Conservation (phyloP, 2,113 vertebrate species). For the Pipa parva region DNA sequence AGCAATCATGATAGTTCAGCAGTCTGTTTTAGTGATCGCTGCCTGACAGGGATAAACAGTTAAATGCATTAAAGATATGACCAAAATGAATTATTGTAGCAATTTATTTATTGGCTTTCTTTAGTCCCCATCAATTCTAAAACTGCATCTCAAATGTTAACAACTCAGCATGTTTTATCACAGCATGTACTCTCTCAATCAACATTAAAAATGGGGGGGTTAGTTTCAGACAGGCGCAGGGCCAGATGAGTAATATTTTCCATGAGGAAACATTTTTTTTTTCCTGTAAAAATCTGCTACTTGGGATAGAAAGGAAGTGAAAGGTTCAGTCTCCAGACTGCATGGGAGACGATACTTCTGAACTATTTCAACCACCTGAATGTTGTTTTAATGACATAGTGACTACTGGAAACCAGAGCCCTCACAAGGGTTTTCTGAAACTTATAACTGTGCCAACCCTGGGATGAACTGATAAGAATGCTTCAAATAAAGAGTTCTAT, state of each 20-base stretch:
- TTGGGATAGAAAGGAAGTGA: slow-evolving; percentile 45
- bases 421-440: slow-evolving; percentile 52
- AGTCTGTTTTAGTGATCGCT: slow-evolving; percentile 39
- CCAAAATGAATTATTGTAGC: background rate
- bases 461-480: slow-evolving; percentile 56
- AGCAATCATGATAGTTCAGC: slow-evolving; percentile 28
- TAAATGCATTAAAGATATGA: slow-evolving; percentile 33
- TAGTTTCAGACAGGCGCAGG: slow-evolving; percentile 61
- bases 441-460: slow-evolving; percentile 50
- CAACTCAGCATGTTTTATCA: slow-evolving; percentile 72
- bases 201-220: slow-evolving; percentile 75
- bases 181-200: slow-evolving; percentile 76
- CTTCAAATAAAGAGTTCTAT: slow-evolving; percentile 1
- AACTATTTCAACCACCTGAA: slow-evolving; percentile 57
- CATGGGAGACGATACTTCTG: slow-evolving; percentile 54
- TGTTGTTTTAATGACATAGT: slow-evolving; percentile 61
- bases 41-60: slow-evolving; percentile 42
- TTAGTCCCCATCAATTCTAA: slow-evolving; percentile 47
- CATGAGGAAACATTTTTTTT: slow-evolving; percentile 73
- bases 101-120: slow-evolving; percentile 44
- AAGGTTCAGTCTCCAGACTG: slow-evolving; percentile 42
- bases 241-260: slow-evolving; percentile 90
- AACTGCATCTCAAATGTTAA: slow-evolving; percentile 60
- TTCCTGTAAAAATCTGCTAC: slow-evolving; percentile 55
- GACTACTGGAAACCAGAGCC: slow-evolving; percentile 57